These are phyloP conservation scores for Ctenicera cuprea DNA, from an alignment of 2,888 invertebrate species.

Conservation along the genomic window DNA sequence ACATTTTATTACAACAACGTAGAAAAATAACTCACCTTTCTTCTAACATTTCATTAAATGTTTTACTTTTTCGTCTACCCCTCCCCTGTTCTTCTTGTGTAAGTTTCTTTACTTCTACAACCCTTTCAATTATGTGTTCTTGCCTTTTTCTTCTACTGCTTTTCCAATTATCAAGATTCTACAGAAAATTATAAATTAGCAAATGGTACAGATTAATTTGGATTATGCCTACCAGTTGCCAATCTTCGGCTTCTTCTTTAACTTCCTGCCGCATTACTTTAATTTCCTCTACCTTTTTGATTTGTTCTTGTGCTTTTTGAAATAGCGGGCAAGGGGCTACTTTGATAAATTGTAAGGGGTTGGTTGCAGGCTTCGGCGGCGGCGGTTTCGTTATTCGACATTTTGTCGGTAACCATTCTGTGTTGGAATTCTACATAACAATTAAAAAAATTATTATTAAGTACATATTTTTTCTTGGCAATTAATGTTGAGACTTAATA, in stretches of 20 bases:
- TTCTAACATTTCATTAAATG: slow-evolving; percentile 96
- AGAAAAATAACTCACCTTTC: slow-evolving; percentile 78
- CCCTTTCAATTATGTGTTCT: slow-evolving; percentile 92
- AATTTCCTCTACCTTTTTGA: slow-evolving; percentile 89
- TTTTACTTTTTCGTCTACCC: slow-evolving; percentile 88
- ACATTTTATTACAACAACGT: background rate
- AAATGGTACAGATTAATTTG: slow-evolving; percentile 19
- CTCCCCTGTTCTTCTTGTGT: slow-evolving; percentile 82
- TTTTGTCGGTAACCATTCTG: slow-evolving; percentile 71
- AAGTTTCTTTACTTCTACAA: slow-evolving; percentile 91
- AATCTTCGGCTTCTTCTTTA: slow-evolving; percentile 90
- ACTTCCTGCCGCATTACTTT: slow-evolving; percentile 87
- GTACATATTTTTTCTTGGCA: background rate
- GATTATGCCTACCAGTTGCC: slow-evolving; percentile 84
- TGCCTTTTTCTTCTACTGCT: slow-evolving; percentile 93
- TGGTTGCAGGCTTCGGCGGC: slow-evolving; percentile 88
- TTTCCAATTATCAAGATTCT: slow-evolving; percentile 97
- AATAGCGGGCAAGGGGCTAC: slow-evolving; percentile 92
- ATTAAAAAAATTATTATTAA: slow-evolving; percentile 31
- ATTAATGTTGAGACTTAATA: background rate
- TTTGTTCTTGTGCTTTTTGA: slow-evolving; percentile 89
- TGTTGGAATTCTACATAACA: slow-evolving; percentile 68
- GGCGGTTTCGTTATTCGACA: slow-evolving; percentile 81
- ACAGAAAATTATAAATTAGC: slow-evolving; percentile 59
- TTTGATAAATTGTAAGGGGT: slow-evolving; percentile 92